Conservation (phyloP, 2,113 vertebrate species). For the Thryonomys swinderianus region DNA sequence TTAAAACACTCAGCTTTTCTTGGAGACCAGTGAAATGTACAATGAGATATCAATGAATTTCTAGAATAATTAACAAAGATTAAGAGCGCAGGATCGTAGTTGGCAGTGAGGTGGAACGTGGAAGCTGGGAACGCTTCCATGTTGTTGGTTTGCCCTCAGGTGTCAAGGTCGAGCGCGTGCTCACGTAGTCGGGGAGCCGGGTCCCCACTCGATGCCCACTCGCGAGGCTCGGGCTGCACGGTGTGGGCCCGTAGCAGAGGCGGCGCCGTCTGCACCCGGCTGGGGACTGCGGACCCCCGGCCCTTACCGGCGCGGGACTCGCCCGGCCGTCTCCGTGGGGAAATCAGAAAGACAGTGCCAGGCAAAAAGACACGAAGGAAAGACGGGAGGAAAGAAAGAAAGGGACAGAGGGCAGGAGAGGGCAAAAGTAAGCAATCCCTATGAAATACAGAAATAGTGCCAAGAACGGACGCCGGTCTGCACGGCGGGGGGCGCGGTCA, state of each 20-base stretch:
- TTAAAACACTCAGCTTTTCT: background rate
- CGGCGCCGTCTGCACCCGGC: too few relatives aligned
- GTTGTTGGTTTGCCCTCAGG: background rate
- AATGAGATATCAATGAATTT: background rate
- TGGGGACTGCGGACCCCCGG: too few relatives aligned
- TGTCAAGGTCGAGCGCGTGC: background rate
- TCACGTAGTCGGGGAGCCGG: too few relatives aligned
- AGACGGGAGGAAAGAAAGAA: background rate
- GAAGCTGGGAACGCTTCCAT: too few relatives aligned
- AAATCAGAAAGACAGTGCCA: background rate
- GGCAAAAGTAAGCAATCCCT: background rate
- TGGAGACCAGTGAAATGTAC: background rate
- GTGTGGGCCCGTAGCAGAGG: too few relatives aligned
- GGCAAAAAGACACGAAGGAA: background rate
- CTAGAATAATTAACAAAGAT: background rate
- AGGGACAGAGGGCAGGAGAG: too few relatives aligned
- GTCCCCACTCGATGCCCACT: too few relatives aligned
- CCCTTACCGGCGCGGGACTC: too few relatives aligned
- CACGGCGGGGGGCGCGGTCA: too few relatives aligned
- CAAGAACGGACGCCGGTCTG: too few relatives aligned
- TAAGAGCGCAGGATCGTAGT: background rate
- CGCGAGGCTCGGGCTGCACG: too few relatives aligned
- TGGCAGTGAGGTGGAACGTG: background rate
- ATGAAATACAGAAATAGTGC: background rate
- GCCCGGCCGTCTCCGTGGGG: background rate